Percentiles rank a stretch among this genome's conserved stretches.
Evolutionary conservation across 2,113 vertebrate species (phyloP).

Genomic region (Anas platyrhynchos): DNA sequence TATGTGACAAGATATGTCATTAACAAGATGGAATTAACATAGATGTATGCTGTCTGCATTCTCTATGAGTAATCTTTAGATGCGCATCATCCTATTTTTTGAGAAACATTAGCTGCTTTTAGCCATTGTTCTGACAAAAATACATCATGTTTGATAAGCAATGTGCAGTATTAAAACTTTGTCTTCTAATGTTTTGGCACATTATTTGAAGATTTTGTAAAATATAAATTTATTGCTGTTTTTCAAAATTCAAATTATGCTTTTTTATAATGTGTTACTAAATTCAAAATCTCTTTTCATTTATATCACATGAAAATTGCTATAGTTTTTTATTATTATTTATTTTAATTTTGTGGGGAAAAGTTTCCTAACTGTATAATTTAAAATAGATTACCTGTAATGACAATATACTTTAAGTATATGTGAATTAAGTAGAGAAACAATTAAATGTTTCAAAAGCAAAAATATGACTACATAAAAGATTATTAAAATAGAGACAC

Average conservation of each 20-base stretch:
- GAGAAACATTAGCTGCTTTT: conserved; percentile 10
- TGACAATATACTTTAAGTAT: not conserved
- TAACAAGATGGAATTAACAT: not conserved
- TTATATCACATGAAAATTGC: not conserved
- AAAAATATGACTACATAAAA: not conserved
- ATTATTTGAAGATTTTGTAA: not conserved
- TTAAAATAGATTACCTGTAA: not conserved
- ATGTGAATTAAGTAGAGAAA: not conserved
- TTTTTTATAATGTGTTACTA: not conserved
- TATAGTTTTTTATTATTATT: not conserved
- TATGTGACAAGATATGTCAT: not conserved
- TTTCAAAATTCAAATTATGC: not conserved
- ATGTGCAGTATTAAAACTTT: conserved; percentile 25
- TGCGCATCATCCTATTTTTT: conserved; percentile 10
- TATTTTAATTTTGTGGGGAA: not conserved
- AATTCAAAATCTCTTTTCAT: not conserved
- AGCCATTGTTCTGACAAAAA: not conserved
- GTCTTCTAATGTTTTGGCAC: not conserved
- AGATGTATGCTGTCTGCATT: not conserved
- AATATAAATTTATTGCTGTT: not conserved
- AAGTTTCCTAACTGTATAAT: not conserved
- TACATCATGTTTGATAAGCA: conserved; percentile 16
- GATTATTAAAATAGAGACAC: not conserved
- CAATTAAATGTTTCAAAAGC: not conserved
- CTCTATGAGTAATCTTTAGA: not conserved